Evolutionary conservation across 2,113 vertebrate species (phyloP), one percentile per base, ranked within the genome.

Genomic region (Ia io): DNA sequence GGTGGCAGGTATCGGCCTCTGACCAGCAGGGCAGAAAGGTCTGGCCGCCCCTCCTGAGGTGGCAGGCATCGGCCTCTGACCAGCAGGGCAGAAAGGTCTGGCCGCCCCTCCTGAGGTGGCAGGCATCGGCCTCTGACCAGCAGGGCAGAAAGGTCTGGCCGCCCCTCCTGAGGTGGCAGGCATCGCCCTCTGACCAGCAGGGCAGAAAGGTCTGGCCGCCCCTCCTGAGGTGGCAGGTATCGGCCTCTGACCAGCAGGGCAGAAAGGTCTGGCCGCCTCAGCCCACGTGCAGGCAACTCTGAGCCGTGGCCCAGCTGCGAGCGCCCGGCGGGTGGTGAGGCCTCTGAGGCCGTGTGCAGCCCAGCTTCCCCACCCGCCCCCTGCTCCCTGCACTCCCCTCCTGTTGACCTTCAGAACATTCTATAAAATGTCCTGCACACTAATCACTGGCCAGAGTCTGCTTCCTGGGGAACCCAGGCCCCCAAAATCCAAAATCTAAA

Each of bases 321-420:
- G 47, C 18, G 20, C 28, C 69, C 53, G 0, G 0, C 37, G 14
- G 5, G 32, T 37, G 2, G 2, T 2, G 6, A 88, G 28, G 10
- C 17, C 44, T 22, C 8, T 1, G 11, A 63, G 59, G 35, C n/a
- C 5, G 23, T 14, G 3, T 13, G 6, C 5, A 22, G 63, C 56
- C 61, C 56, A 9, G 8, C n/a, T 23, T 22, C 49, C 51, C 69
- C 6, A 1, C 23, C 40, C 2, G 8, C 35, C 32, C 74, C 9
- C 30, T 37, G 53, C 30, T 32, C 7, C 44, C 35, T 67, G 40
- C 25, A 10, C 12, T 9, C 12, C 1, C 4, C 32, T 14, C 10
- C 8, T 12, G 53, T 14, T 11, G 25, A 22, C 42, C 22, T 53
- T 65, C 20, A 78, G 63, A 74, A 12, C 25, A 37, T 30, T 18